Evolutionary conservation across 2,888 invertebrate genomes (phyloP).

Genomic region (Stenichneumon culpator): DNA sequence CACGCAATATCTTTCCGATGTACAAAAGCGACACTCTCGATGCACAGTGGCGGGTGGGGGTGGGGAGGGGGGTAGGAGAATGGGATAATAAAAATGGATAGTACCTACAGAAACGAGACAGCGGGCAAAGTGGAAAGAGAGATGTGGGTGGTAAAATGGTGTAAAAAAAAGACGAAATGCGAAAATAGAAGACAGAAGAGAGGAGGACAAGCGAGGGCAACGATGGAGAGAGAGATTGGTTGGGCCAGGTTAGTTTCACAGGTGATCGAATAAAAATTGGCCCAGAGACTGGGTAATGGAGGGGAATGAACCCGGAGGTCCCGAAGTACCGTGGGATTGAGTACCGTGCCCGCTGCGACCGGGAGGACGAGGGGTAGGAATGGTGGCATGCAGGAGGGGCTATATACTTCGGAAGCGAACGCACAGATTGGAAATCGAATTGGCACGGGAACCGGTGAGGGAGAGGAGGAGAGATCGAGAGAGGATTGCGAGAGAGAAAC

Average conservation of each 20-base stretch:
- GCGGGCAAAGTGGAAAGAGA: constrained; percentile 36
- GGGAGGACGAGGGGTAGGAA: constrained; percentile 43
- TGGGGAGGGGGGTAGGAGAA: background rate
- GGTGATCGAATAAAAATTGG: constrained; percentile 70
- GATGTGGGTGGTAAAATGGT: constrained; percentile 16
- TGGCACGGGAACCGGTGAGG: constrained; percentile 62
- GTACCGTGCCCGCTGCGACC: constrained; percentile 56
- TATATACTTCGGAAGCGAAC: constrained; percentile 56
- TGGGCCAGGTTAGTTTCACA: constrained; percentile 70
- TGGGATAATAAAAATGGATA: constrained; percentile 63
- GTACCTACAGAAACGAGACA: constrained; percentile 47
- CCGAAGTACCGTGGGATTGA: constrained; percentile 65
- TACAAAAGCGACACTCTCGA: constrained; percentile 55
- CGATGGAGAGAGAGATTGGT: constrained; percentile 64
- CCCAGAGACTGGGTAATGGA: constrained; percentile 68
- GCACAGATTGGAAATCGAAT: constrained; percentile 70
- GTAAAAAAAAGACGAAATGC: constrained; percentile 16
- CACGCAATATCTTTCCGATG: constrained; percentile 55
- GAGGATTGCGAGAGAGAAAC: constrained; percentile 16
- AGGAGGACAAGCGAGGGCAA: constrained; percentile 27
- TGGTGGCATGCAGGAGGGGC: constrained; percentile 47
- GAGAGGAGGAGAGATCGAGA: constrained; percentile 11
- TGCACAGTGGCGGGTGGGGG: constrained; percentile 26
- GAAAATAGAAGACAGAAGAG: constrained; percentile 56
- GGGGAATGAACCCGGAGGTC: constrained; percentile 64